Evolutionary conservation across 2,888 invertebrate genomes (phyloP), one percentile per base, ranked within the genome.

Genomic region (Prosopocoilus inquinatus): DNA sequence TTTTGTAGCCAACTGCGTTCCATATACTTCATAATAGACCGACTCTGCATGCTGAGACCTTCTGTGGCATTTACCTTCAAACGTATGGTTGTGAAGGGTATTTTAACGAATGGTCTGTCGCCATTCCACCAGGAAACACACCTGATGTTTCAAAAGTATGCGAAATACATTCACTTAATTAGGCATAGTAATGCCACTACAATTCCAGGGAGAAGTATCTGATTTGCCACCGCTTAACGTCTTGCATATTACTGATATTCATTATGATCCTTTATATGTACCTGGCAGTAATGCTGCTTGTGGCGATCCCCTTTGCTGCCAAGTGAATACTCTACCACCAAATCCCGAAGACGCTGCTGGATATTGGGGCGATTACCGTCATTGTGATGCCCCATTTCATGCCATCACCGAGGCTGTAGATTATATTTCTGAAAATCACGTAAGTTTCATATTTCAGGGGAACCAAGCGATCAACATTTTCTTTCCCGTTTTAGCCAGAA

Each of bases 301-400:
- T 68, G 81, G 79, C 0, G 88, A 88, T 62, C 90, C 91, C 0
- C 78, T 86, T 4, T 94, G 93, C 69, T 94, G 93, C 69, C 82
- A 89, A 48, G 70, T 47, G 2, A 57, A 60, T 28, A 43, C 66
- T 16, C 81, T 81, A 2, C 82, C 83, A 65, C 12, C 9, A 7
- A 41, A 11, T 8, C 53, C 63, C 7, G 60, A 61, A 16, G 62
- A 64, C 20, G 74, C 72, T 0, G 90, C 91, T 0, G 90, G 91
- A 0, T 82, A 78, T 62, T 92, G 90, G 89, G 91, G 91, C 0
- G 89, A 91, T 68, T 90, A 88, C 65, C 81, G 88, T 48, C 76
- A 82, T 54, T 93, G 94, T 65, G 93, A 94, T 72, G 77, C 84
- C 0, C 90, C 93, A 0, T 76, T 82, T 76, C 81, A 86, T 71